Evolutionary conservation across 2,797 vertebrate genomes (phyloP), one percentile per base, ranked within the genome.

Genomic region (Platyrinchus mystaceus): DNA sequence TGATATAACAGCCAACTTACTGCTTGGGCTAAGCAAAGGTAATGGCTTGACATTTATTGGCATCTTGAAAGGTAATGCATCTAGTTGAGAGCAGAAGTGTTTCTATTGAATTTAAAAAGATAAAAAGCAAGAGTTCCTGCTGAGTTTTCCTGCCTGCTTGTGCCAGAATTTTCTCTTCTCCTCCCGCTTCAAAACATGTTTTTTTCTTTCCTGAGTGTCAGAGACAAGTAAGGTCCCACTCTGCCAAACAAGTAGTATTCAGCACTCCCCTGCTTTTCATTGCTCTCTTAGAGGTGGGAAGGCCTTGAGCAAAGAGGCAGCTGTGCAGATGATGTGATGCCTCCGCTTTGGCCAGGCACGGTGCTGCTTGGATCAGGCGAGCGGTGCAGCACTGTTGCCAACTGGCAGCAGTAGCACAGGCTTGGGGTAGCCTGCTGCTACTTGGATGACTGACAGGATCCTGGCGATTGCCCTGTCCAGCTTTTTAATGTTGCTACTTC

Each of bases 161-260:
- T 95, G 95, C 79, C 84, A 94, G 84, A 90, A 67, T 88, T 79
- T 96, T 93, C 77, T 96, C 81, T 93, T 93, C 74, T 91, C 52
- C 78, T 91, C 46, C 80, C 39, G 67, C 83, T 96, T 95, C 96
- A 89, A 96, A 96, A 91, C 56, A 55, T 85, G 24, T 84, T 87
- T 91, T 55, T 55, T 81, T 53, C 50, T 66, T 90, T 78, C 46
- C 58, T 66, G 34, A 30, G 30, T 79, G 89, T 87, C 73, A 84
- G 84, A 71, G 47, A 92, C 69, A 70, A 91, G 80, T 87, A 92
- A 60, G 75, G n/a, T 94, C 63, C n/a, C 17, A 3, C 55, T 90
- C 62, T 82, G 89, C 71, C 92, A 73, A 88, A 52, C 26, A 77
- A 50, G 71, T 22, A 37, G 77, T 53, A 30, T 66, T 78, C 46